A percentile compares a stretch with the other conserved stretches of the same genome.
Conservation (phyloP, 2,888 invertebrate genomes). For the Habroteleia sp. region DNA sequence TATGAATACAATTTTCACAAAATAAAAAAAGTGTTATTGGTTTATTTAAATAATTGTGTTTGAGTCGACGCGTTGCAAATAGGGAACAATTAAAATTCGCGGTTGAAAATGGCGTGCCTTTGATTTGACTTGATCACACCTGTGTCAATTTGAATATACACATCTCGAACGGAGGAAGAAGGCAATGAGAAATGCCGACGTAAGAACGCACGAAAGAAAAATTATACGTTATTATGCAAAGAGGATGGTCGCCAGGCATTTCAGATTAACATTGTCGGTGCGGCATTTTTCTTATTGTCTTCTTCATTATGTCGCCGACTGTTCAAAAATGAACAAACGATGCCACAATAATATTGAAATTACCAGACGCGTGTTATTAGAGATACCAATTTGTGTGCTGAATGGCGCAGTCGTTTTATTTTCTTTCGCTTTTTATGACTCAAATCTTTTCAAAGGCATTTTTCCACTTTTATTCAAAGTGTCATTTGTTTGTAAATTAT, state of each 20-base stretch:
- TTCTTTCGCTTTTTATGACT: neutral
- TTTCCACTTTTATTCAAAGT: too few species aligned
- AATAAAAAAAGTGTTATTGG: too few species aligned
- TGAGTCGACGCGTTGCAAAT: too few species aligned
- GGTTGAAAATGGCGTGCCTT: slow-evolving; percentile 12
- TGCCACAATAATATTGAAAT: slow-evolving; percentile 51
- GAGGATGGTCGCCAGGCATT: slow-evolving; percentile 42
- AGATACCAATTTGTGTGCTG: slow-evolving; percentile 42
- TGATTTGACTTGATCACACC: slow-evolving; percentile 24
- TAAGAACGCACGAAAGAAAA: slow-evolving; percentile 49
- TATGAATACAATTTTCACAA: too few species aligned
- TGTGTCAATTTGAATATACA: slow-evolving; percentile 52
- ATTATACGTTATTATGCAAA: slow-evolving; percentile 61
- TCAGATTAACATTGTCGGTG: slow-evolving; percentile 53
- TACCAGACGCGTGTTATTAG: slow-evolving; percentile 23
- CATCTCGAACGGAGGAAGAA: slow-evolving; percentile 8
- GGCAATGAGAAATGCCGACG: slow-evolving; percentile 9
- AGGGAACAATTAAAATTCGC: slow-evolving; percentile 5
- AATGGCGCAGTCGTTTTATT: too few species aligned
- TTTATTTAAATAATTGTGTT: too few species aligned
- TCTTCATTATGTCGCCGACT: slow-evolving; percentile 37
- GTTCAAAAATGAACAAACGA: slow-evolving; percentile 37
- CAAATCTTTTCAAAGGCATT: too few species aligned
- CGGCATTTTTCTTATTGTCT: slow-evolving; percentile 52
- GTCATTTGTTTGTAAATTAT: too few species aligned